Evolutionary conservation across 2,797 vertebrate species (phyloP).

Genomic region (Sebastes nivosus): DNA sequence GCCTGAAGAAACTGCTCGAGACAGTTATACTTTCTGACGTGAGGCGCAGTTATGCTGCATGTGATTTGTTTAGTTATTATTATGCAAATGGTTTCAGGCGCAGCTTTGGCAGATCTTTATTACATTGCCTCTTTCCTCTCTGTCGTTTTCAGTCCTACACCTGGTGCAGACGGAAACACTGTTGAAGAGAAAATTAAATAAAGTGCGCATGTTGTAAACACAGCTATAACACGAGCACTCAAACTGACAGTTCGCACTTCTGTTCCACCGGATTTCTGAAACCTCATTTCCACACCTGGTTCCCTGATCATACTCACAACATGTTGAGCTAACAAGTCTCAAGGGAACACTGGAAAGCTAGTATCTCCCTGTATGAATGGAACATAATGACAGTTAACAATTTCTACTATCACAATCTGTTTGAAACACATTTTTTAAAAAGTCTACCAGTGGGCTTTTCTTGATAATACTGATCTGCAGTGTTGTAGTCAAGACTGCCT

Average conservation of each 20-base stretch:
- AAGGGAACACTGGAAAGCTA: background rate
- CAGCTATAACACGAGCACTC: background rate
- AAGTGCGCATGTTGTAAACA: background rate
- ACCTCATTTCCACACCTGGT: background rate
- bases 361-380: background rate
- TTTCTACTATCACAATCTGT: background rate
- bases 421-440: background rate
- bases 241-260: background rate
- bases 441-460: background rate
- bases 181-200: conserved; percentile 30
- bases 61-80: conserved; percentile 60
- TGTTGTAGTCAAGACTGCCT: too few species aligned
- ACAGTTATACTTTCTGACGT: conserved; percentile 43
- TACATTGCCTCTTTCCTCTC: conserved; percentile 19
- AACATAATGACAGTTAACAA: background rate
- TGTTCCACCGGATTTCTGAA: background rate
- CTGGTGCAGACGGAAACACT: conserved; percentile 38
- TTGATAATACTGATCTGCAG: background rate
- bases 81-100: conserved; percentile 56
- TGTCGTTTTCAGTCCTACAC: conserved; percentile 7
- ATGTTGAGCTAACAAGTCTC: background rate
- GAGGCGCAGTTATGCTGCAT: conserved; percentile 37
- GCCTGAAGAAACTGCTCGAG: conserved; percentile 2
- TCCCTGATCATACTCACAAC: background rate
- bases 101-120: conserved; percentile 56